Base-by-base conservation (phyloP, 2,888 invertebrate species). In the Rutpela maculata region DNA sequence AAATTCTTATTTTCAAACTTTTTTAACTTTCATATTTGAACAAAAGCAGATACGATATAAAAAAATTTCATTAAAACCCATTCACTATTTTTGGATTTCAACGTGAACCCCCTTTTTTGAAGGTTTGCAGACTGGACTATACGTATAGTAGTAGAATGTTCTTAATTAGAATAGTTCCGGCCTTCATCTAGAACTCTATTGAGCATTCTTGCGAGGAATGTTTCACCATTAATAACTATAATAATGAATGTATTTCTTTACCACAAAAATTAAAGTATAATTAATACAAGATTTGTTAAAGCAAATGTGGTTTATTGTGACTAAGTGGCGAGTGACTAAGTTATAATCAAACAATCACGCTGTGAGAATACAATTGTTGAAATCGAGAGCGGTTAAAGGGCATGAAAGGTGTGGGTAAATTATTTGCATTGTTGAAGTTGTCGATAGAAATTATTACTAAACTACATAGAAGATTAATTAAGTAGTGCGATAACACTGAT, bases 151-250 rank as follows among this genome's bases (percentile, higher is more conserved):
- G 43, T 15, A 31, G 43, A 65, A 65, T 19, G 65, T 18, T 65
- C 19, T 31, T 43, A 50, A 65, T 65, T 43, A 65, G 18, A 43
- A 19, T 43, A 65, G 19, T 11, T 65, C 9, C 31, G 15, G 19
- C 65, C 65, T 65, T 65, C 65, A 65, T 38, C 35, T 38, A 38
- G 19, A 38, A 65, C 62, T 50, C 15, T n/a, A 50, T 50, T 50
- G 15, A 50, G n/a, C 50, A 50, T 50, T 50, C 50, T 50, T 50
- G 5, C 50, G 6, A 15, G n/a, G 50, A 50, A 50, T 50, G 50
- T 50, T 50, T 50, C 15, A n/a, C 50, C n/a, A 50, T 50, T 50
- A 50, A 50, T 50, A 50, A n/a, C 50, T 50, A n/a, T 50, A 50
- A 50, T 50, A 50, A 50, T 50, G 15, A n/a, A 50, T n/a, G 50